A percentile compares a stretch with the other conserved stretches of the same genome.
phyloP scores from a whole-genome alignment of 2,888 invertebrate species.

The Thera britannica region DNA sequence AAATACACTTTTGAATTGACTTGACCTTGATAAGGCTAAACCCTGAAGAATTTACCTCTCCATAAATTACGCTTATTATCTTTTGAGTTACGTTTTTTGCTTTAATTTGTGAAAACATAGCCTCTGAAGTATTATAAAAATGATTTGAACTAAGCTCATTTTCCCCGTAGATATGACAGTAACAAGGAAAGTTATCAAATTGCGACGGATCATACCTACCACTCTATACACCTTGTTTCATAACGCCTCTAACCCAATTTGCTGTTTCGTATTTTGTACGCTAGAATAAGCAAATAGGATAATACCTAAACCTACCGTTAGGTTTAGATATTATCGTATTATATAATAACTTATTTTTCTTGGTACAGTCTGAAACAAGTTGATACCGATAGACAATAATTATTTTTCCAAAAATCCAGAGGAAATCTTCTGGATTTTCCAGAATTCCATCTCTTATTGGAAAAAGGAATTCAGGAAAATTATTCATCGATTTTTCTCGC shows the following conservation, averaged over 20 bases:
- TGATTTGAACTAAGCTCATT: conserved; percentile 15
- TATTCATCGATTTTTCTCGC: no score
- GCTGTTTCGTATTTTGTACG: conserved; percentile 31
- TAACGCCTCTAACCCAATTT: conserved; percentile 36
- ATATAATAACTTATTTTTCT: neutral
- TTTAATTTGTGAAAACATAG: neutral
- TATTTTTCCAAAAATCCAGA: neutral
- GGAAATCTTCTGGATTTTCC: no score
- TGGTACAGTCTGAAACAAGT: no score
- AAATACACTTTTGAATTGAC: no score
- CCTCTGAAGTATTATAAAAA: conserved; percentile 14
- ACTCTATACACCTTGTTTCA: conserved; percentile 27
- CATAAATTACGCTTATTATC: neutral
- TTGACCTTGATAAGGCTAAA: neutral
- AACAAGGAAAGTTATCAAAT: conserved; percentile 59
- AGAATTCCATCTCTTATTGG: no score
- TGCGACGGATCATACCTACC: conserved; percentile 31
- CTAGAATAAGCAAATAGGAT: conserved; percentile 29
- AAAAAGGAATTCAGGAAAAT: no score
- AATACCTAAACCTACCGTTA: conserved; percentile 6
- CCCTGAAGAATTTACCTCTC: neutral
- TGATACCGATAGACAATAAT: no score
- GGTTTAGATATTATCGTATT: neutral
- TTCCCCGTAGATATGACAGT: conserved; percentile 23
- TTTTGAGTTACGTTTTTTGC: neutral